Evolutionary conservation across 2,888 invertebrate genomes (phyloP).

Genomic region (Phragmatobia fuliginosa): DNA sequence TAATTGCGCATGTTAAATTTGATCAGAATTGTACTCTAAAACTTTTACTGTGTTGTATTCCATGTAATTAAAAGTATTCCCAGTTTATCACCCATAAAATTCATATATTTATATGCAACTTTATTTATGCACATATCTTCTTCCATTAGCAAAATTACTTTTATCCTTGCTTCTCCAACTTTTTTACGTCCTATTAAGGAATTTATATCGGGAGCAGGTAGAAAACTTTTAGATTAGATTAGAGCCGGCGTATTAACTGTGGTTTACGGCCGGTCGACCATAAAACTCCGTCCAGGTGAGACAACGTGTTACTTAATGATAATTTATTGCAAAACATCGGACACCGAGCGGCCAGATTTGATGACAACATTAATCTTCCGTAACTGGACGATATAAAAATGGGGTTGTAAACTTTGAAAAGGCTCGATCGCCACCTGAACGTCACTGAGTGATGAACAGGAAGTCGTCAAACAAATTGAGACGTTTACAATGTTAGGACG

Average conservation of each 20-base stretch:
- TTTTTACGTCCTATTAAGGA: constrained; percentile 61
- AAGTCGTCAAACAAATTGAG: constrained; percentile 80
- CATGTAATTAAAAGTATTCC: constrained; percentile 60
- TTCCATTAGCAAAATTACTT: constrained; percentile 63
- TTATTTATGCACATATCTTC: constrained; percentile 62
- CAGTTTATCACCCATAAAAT: constrained; percentile 62
- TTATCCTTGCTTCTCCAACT: constrained; percentile 59
- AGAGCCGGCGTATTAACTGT: constrained; percentile 67
- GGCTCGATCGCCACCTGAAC: constrained; percentile 64
- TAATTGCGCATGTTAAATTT: constrained; percentile 69
- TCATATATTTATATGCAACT: constrained; percentile 61
- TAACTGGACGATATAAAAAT: constrained; percentile 74
- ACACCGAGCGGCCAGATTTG: constrained; percentile 67
- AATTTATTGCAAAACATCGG: constrained; percentile 82
- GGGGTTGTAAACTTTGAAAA: constrained; percentile 60
- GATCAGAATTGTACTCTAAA: constrained; percentile 60
- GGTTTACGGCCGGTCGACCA: constrained; percentile 71
- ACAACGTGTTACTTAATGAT: constrained; percentile 83
- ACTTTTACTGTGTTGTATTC: constrained; percentile 60
- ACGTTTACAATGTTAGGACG: constrained; percentile 76
- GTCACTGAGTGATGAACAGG: constrained; percentile 70
- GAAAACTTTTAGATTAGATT: constrained; percentile 78
- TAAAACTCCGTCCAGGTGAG: constrained; percentile 72
- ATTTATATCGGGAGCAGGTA: constrained; percentile 77
- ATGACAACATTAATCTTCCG: constrained; percentile 80